These are phyloP conservation scores for Phasia obesa DNA, from an alignment of 2,888 invertebrate genomes.

Conservation along the genomic window DNA sequence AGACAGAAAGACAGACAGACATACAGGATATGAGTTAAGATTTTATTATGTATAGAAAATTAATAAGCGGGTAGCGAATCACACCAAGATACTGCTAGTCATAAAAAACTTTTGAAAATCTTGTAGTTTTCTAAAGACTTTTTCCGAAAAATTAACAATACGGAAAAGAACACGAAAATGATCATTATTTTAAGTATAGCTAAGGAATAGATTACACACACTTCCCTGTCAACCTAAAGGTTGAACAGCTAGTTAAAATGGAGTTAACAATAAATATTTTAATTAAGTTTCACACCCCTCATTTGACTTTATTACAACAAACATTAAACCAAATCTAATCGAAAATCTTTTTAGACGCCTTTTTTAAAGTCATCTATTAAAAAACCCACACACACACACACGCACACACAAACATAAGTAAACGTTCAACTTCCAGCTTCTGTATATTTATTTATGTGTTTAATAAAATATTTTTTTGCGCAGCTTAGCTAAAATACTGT, in stretches of 20 bases:
- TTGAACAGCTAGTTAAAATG: slow-evolving; percentile 8
- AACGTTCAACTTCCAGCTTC: not conserved
- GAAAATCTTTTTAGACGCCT: slow-evolving; percentile 63
- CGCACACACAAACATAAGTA: not conserved
- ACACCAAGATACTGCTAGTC: too few relatives aligned
- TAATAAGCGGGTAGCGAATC: too few relatives aligned
- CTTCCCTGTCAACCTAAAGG: slow-evolving; percentile 5
- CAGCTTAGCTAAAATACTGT: slow-evolving; percentile 18
- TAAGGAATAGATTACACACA: too few relatives aligned
- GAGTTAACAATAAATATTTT: slow-evolving; percentile 54
- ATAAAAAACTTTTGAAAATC: too few relatives aligned
- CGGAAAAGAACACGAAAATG: too few relatives aligned
- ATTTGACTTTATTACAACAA: slow-evolving; percentile 51
- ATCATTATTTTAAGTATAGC: too few relatives aligned
- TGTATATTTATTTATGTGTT: not conserved
- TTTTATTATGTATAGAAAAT: too few relatives aligned
- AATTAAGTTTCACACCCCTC: slow-evolving; percentile 56
- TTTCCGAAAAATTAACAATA: too few relatives aligned
- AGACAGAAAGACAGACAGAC: too few relatives aligned
- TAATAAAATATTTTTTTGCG: not conserved
- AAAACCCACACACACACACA: slow-evolving; percentile 3
- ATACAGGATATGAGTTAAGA: too few relatives aligned
- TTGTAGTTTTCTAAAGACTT: too few relatives aligned
- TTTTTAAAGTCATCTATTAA: slow-evolving; percentile 27
- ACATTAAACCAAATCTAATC: slow-evolving; percentile 56